Conservation (phyloP, 2,797 vertebrate genomes). For the Tokudaia muenninki region DNA sequence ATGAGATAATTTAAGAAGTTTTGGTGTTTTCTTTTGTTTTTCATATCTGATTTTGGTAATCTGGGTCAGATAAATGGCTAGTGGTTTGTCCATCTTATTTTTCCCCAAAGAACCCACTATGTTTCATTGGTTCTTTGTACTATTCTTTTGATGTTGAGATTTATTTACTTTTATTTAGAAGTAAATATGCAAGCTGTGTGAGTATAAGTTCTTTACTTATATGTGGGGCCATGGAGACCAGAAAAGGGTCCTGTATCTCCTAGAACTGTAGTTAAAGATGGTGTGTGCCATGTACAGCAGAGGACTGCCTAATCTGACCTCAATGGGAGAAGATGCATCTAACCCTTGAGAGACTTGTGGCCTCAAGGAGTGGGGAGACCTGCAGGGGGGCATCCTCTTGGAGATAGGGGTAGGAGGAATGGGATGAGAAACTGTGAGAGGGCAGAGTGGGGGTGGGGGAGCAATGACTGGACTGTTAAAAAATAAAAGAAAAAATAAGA, state of each 20-base stretch:
- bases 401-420: too few relatives aligned
- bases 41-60: neutral
- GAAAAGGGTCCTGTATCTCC: neutral
- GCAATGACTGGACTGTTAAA: too few relatives aligned
- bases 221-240: neutral
- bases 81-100: neutral
- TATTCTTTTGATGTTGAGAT: neutral
- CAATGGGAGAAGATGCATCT: too few relatives aligned
- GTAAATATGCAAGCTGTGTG: neutral
- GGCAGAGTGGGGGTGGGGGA: too few relatives aligned
- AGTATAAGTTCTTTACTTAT: neutral
- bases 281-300: too few relatives aligned
- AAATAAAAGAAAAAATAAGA: too few relatives aligned
- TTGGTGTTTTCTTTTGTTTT: neutral
- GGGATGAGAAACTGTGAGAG: too few relatives aligned
- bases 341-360: too few relatives aligned
- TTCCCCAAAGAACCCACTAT: neutral
- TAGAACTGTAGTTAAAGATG: neutral
- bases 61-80: neutral
- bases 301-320: too few relatives aligned
- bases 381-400: too few relatives aligned
- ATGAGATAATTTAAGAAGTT: neutral
- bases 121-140: neutral
- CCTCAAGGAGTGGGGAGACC: too few relatives aligned
- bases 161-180: neutral